Base-by-base conservation (phyloP, 2,797 vertebrate species). In the Sebastes cheni region DNA sequence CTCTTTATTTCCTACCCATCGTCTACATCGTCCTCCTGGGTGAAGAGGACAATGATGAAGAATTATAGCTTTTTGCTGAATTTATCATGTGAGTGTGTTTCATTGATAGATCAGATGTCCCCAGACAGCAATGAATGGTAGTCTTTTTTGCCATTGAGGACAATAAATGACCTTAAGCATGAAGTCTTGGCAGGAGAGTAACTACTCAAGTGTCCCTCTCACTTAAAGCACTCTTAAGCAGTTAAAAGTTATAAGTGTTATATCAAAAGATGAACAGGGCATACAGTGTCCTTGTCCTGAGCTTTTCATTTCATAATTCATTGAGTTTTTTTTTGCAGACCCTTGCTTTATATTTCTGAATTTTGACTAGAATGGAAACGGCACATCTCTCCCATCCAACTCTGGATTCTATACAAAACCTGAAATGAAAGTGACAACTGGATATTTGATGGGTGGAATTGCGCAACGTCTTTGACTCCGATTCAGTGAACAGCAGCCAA, bases 391-490 rank as follows among this genome's bases (percentile, higher is more conserved):
- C 3, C 0, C 9, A 0, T 72, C 60, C 27, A 55, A 2, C 3
- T 59, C 22, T 64, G 58, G 67, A 67, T 81, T 72, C 55, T 39
- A 34, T 34, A 36, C 20, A 58, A 65, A 77, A 68, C 34, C 1
- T 60, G 32, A 22, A 69, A 58, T 70, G n/a, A 77, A 73, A 81
- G 62, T 67, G 66, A 77, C 59, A 68, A 54, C 50, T 25, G 22
- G 62, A 69, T 72, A 81, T 86, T 70, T 72, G 71, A 88, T 62
- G 60, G 52, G 61, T 14, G n/a, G 36, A 62, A 77, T 56, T 75
- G 79, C 29, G 66, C 58, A 82, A 64, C 68, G 69, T 68, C 46
- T 61, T 25, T 79, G 85, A 68, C 79, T 77, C 27, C 8, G 29
- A 81, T 60, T 73, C 39, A 68, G 18, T 72, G 12, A 56, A 30